Evolutionary conservation across 2,888 invertebrate species (phyloP).

Genomic region (Dryobotodes eremita): DNA sequence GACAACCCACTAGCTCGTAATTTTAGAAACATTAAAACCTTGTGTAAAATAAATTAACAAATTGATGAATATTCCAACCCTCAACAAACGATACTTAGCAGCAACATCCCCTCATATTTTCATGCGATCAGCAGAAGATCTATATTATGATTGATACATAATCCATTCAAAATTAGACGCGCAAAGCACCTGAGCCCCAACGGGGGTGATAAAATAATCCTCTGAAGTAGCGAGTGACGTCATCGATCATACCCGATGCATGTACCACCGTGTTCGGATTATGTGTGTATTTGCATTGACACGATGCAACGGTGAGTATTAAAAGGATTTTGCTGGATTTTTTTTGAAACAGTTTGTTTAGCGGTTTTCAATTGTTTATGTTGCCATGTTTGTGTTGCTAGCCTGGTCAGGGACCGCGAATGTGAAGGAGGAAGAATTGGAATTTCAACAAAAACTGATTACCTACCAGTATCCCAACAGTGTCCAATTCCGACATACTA

Average conservation of each 20-base stretch:
- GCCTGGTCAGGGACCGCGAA: background rate
- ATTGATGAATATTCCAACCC: slow-evolving; percentile 18
- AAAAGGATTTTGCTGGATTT: background rate
- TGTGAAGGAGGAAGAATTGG: background rate
- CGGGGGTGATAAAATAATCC: slow-evolving; percentile 65
- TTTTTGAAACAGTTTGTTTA: background rate
- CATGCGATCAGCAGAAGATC: slow-evolving; percentile 32
- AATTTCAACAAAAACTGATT: background rate
- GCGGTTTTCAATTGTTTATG: slow-evolving; percentile 4
- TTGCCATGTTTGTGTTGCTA: background rate
- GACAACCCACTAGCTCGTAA: background rate
- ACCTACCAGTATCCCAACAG: background rate
- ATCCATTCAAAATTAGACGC: slow-evolving; percentile 65
- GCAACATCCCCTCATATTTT: slow-evolving; percentile 34
- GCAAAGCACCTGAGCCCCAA: slow-evolving; percentile 60
- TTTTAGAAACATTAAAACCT: background rate
- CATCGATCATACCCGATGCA: slow-evolving; percentile 61
- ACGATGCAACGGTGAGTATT: slow-evolving; percentile 29
- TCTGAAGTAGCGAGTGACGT: slow-evolving; percentile 44
- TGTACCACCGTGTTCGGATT: slow-evolving; percentile 43
- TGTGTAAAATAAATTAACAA: slow-evolving; percentile 12
- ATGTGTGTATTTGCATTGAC: slow-evolving; percentile 53
- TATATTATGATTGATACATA: slow-evolving; percentile 58
- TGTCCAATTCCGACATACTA: too few species aligned
- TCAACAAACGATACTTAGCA: slow-evolving; percentile 17